These are phyloP conservation scores for Hyposmocoma kahamanoa DNA, from an alignment of 1,140 invertebrate genomes.

Conservation along the genomic window DNA sequence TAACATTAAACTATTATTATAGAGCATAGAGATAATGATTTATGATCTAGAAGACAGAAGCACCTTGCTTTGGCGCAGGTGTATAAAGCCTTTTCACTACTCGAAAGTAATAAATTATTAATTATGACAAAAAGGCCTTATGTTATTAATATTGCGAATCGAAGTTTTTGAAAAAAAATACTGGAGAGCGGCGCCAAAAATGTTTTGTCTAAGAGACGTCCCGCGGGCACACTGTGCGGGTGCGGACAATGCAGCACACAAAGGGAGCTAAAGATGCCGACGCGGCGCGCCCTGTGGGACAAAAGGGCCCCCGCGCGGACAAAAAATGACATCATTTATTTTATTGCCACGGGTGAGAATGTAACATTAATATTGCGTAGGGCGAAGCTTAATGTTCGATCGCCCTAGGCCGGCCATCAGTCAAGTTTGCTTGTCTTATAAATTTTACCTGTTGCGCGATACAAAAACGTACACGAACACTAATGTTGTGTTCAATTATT, in stretches of 20 bases:
- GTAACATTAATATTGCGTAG: conserved; percentile 67
- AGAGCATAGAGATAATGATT: conserved; percentile 32
- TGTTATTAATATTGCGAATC: conserved; percentile 30
- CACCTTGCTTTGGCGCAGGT: conserved; percentile 57
- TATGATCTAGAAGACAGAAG: conserved; percentile 54
- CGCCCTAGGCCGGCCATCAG: conserved; percentile 57
- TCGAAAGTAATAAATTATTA: conserved; percentile 70
- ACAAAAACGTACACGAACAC: too few relatives aligned
- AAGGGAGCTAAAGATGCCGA: conserved; percentile 42
- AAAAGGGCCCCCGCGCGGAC: conserved; percentile 56
- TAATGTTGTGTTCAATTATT: too few relatives aligned
- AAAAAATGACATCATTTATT: conserved; percentile 74
- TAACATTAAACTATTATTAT: too few relatives aligned
- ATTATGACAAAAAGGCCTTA: conserved; percentile 62
- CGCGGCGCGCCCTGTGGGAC: conserved; percentile 43
- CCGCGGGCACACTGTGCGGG: conserved; percentile 37
- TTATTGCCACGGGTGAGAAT: conserved; percentile 69
- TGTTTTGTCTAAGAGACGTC: conserved; percentile 59
- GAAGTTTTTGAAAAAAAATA: conserved; percentile 29
- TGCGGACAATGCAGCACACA: conserved; percentile 16
- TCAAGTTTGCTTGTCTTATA: conserved; percentile 47
- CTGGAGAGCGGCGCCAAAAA: conserved; percentile 54
- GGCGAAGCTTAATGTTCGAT: conserved; percentile 59
- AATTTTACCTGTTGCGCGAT: conserved; percentile 13
- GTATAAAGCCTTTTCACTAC: conserved; percentile 50